Percentiles rank a stretch among this genome's conserved stretches.
Conservation (phyloP, 2,113 vertebrate genomes). For the Coptodon rendalli region DNA sequence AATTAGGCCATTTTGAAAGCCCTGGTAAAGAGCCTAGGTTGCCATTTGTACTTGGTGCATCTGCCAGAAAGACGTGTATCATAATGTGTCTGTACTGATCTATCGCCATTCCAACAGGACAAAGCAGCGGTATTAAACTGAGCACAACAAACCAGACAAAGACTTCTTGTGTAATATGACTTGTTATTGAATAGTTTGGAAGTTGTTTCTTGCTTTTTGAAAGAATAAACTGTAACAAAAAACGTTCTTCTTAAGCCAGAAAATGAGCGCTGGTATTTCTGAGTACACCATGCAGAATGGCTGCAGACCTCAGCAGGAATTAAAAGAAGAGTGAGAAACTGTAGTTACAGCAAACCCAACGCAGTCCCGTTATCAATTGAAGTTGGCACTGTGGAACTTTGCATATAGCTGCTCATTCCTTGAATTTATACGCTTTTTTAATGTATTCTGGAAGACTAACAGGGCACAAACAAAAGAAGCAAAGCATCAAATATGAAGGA, state of each 20-base stretch:
- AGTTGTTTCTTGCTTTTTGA: constrained; percentile 1
- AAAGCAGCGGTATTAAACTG: not conserved
- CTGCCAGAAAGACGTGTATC: not conserved
- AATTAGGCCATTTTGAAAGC: not conserved
- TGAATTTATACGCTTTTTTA: not conserved
- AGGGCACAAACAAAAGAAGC: not conserved
- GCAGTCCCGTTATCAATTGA: not conserved
- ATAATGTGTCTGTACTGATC: not conserved
- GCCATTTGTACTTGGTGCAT: not conserved
- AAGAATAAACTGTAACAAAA: not conserved
- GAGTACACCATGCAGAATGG: not conserved
- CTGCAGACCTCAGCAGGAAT: constrained; percentile 36
- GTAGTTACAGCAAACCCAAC: not conserved
- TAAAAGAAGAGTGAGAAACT: not conserved
- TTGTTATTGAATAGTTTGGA: not conserved
- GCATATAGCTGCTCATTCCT: not conserved
- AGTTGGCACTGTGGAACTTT: not conserved
- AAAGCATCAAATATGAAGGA: not conserved
- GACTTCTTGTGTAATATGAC: not conserved
- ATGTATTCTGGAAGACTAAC: not conserved
- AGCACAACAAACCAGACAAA: not conserved
- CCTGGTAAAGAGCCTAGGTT: not conserved
- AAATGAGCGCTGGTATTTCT: constrained; percentile 13
- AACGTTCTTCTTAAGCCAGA: constrained; percentile 2
- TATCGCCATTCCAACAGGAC: not conserved